Evolutionary conservation across 2,888 invertebrate genomes (phyloP).

Genomic region (Caenorhabditis doughertyi): DNA sequence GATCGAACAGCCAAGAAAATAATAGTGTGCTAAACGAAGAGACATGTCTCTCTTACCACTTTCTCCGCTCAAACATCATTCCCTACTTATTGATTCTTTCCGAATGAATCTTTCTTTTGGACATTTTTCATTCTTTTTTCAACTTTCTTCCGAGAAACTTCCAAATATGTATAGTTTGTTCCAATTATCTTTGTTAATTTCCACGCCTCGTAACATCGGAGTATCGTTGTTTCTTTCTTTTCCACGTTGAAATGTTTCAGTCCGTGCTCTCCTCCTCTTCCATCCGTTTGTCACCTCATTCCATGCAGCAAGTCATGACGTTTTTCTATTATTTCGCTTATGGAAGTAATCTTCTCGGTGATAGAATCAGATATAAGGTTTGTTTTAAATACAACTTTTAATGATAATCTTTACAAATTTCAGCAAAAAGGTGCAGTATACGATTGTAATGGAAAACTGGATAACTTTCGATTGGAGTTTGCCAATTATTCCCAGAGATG

Average conservation of each 20-base stretch:
- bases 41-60: conserved; percentile 1
- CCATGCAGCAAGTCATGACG: conserved; percentile 49
- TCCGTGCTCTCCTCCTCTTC: conserved; percentile 1
- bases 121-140: background rate
- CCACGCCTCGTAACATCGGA: conserved; percentile 7
- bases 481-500: conserved; percentile 75
- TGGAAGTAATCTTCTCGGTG: conserved; percentile 78
- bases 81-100: conserved; percentile 36
- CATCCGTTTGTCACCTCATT: background rate
- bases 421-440: conserved; percentile 79
- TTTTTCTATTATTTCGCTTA: conserved; percentile 81
- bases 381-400: background rate
- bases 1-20: conserved; percentile 5
- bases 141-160: background rate
- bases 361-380: conserved; percentile 75
- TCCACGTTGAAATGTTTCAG: conserved; percentile 32
- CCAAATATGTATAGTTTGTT: background rate
- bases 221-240: conserved; percentile 26
- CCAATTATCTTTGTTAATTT: background rate
- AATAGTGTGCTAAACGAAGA: conserved; percentile 13
- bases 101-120: conserved; percentile 4
- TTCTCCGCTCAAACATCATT: conserved; percentile 34
- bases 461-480: conserved; percentile 74
- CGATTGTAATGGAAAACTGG: conserved; percentile 70
- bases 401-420: conserved; percentile 6